Conservation (phyloP, 1,140 invertebrate species). For the Lepidurus apus region DNA sequence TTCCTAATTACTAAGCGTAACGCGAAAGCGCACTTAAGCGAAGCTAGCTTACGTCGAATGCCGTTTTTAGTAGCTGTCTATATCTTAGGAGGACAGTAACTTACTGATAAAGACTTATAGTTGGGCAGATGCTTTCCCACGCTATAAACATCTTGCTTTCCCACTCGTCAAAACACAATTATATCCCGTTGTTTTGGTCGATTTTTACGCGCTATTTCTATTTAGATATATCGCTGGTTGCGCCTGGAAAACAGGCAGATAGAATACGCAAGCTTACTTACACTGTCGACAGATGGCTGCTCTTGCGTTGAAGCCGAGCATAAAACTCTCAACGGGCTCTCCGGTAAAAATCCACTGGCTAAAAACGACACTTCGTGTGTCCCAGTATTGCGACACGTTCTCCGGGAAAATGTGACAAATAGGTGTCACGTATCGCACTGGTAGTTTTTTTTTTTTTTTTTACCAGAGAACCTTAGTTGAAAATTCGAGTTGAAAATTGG, state of each 20-base stretch:
- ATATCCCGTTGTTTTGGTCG: not conserved
- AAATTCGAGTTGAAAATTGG: too few species aligned
- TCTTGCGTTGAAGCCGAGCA: too few species aligned
- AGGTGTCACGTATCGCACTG: too few species aligned
- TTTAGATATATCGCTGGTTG: not conserved
- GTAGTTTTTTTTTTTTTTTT: too few species aligned
- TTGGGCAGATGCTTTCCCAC: constrained; percentile 3
- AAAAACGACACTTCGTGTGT: too few species aligned
- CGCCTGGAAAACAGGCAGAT: not conserved
- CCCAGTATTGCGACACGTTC: too few species aligned
- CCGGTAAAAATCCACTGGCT: too few species aligned
- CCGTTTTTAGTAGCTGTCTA: constrained; percentile 14
- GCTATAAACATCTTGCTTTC: not conserved
- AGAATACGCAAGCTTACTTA: not conserved
- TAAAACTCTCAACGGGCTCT: too few species aligned
- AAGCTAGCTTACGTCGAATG: not conserved
- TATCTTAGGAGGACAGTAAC: not conserved
- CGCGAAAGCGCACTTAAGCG: not conserved
- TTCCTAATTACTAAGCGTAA: not conserved
- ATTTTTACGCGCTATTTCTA: not conserved
- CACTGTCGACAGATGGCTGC: too few species aligned
- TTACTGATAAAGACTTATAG: constrained; percentile 8
- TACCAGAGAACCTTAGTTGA: too few species aligned
- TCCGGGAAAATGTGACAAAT: too few species aligned
- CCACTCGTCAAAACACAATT: not conserved